Evolutionary conservation across 2,113 vertebrate species (phyloP).

Genomic region (Orcinus orca): DNA sequence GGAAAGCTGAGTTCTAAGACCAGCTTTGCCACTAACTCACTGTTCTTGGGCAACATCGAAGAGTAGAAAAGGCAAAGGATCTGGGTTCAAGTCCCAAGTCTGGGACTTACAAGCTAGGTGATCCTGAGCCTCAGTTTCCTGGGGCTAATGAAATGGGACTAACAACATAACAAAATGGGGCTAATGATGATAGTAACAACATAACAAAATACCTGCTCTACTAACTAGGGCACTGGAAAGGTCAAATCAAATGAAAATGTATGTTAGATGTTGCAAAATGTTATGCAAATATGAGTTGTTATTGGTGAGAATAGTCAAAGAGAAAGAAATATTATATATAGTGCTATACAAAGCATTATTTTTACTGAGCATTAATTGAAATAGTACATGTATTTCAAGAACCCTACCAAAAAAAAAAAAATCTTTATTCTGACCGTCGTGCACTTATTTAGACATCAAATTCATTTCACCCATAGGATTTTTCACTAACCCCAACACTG

Average conservation of each 20-base stretch:
- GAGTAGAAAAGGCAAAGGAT: not conserved
- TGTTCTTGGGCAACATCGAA: not conserved
- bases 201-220: not conserved
- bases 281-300: not conserved
- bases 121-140: not conserved
- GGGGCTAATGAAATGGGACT: not conserved
- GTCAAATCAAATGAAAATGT: not conserved
- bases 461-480: not conserved
- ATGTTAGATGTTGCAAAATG: not conserved
- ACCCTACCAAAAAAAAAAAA: conserved; percentile 15
- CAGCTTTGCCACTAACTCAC: not conserved
- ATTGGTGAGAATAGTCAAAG: not conserved
- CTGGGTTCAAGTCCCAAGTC: not conserved
- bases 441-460: not conserved
- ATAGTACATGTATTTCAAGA: conserved; percentile 34
- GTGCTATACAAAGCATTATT: not conserved
- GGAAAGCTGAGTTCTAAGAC: not conserved
- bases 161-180: not conserved
- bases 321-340: not conserved
- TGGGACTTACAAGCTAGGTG: not conserved
- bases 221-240: not conserved
- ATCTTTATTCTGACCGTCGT: not conserved
- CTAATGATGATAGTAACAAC: not conserved
- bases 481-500: not conserved
- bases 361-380: not conserved